A percentile compares a stretch with the other conserved stretches of the same genome.
Evolutionary conservation across 2,797 vertebrate species (phyloP).

Genomic region (Pristis pectinata): DNA sequence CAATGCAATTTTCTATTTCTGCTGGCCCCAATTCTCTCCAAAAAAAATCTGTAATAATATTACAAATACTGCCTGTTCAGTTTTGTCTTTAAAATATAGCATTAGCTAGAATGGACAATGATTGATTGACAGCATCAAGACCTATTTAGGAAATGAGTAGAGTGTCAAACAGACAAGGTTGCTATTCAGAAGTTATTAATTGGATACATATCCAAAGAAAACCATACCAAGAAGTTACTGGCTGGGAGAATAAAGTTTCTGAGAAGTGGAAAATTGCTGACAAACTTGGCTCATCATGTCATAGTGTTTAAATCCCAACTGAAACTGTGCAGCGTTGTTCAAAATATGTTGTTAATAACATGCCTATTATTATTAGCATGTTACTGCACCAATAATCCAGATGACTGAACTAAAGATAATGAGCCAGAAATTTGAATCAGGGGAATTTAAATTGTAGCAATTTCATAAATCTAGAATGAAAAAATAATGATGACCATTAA

Average conservation of each 20-base stretch:
- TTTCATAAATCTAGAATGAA: no score
- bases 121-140: neutral
- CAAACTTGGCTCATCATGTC: neutral
- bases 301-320: neutral
- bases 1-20: neutral
- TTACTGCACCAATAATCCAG: no score
- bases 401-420: no score
- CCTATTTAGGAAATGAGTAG: neutral
- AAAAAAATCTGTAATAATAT: neutral
- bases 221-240: neutral
- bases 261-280: neutral
- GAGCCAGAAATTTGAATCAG: no score
- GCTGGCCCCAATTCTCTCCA: neutral
- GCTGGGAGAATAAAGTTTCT: neutral
- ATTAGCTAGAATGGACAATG: neutral
- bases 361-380: no score
- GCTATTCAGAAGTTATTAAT: neutral
- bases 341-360: neutral
- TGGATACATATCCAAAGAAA: neutral
- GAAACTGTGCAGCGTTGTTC: neutral
- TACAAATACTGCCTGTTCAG: neutral
- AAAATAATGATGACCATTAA: no score
- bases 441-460: no score
- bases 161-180: neutral
- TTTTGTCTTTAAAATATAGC: neutral